Evolutionary conservation across 2,797 vertebrate species (phyloP), one percentile per base, ranked within the genome.

Genomic region (Rhincodon typus): DNA sequence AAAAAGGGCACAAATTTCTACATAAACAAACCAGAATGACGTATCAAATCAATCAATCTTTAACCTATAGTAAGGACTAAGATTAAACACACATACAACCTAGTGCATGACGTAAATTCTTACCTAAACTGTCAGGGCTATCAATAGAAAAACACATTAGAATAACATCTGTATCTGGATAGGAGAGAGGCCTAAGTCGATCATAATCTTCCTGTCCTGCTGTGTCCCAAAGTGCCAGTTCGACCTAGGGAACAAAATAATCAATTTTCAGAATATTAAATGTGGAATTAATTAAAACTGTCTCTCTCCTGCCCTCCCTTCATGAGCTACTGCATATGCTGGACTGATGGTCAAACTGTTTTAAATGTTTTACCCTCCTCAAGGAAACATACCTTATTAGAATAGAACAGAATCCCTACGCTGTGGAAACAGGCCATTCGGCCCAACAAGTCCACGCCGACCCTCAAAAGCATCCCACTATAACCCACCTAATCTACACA

Each of bases 141-240:
- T 99, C 99, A 97, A 99, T 99, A 97, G 99, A 99, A 98, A 99
- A 99, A 97, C 99, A 99, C 99, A 99, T 99, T 97, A 99, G 98
- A 97, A 99, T 99, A 97, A 99, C 99, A 96, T 99, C 99, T 6
- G 99, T 99, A 97, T 99, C 99, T 96, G 99, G 99, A 96, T 99
- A 99, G 96, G 99, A 99, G 97, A 99, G 98, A 95, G 99, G 99
- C 96, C 99, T 98, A 97, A 99, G 98, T 97, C 99, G 98, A 97
- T 99, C 99, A 13, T 99, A 99, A 97, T 99, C 99, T 97, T 99
- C 99, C 97, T 99, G 99, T 96, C 99, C 99, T 15, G 99, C 99
- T 96, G 99, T 99, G 97, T 99, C 99, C 99, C 99, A 99, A 91
- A 99, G 98, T 96, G 99, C 99, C 97, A 99, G 97, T 97, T 99